Evolutionary conservation across 2,113 vertebrate genomes (phyloP).

Genomic region (Numida meleagris): DNA sequence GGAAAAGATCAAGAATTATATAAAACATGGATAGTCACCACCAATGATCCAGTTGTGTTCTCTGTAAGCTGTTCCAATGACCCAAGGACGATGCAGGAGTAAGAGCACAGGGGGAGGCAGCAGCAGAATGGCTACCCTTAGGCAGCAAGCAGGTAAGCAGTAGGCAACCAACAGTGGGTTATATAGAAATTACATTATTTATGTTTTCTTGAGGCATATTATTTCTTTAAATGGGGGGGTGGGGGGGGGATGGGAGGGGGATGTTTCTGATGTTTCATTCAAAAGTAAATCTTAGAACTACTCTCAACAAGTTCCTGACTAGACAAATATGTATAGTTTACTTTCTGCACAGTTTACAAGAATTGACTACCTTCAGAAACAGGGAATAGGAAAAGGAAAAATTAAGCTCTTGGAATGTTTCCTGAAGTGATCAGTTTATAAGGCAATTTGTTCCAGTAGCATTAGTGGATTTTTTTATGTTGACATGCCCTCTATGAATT

Average conservation of each 20-base stretch:
- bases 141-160: too few species aligned
- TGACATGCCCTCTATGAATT: not conserved
- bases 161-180: too few species aligned
- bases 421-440: not conserved
- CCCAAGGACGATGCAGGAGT: too few species aligned
- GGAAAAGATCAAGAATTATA: too few species aligned
- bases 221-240: not conserved
- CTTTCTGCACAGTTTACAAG: not conserved
- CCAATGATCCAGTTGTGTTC: too few species aligned
- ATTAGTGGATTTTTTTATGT: not conserved
- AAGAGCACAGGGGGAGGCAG: too few species aligned
- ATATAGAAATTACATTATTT: not conserved
- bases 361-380: not conserved
- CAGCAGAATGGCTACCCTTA: too few species aligned
- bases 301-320: not conserved
- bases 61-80: too few species aligned
- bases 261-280: too few species aligned
- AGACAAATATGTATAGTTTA: not conserved
- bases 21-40: too few species aligned
- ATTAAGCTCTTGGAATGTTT: not conserved
- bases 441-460: not conserved
- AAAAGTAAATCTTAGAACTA: not conserved
- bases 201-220: not conserved
- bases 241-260: too few species aligned
- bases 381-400: not conserved